Base-by-base conservation (phyloP, 2,888 invertebrate genomes). In the Pandemis cinnamomeana region DNA sequence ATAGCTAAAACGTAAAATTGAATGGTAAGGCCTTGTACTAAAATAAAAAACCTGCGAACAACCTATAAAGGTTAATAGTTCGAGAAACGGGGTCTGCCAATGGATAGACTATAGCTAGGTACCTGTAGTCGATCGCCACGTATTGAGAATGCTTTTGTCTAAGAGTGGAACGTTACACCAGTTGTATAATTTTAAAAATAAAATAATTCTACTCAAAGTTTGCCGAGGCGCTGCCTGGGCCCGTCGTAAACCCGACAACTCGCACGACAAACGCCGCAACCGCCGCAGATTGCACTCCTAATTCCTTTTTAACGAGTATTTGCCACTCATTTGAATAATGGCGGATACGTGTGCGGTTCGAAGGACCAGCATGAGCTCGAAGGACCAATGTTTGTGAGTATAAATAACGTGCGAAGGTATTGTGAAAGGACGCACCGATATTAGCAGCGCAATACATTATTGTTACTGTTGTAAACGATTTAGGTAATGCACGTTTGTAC, bases 301-400 rank as follows among this genome's bases (percentile, higher is more conserved):
- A 63, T 63, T 63, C 44, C 41, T 63, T 63, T 63, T 63, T 63
- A 63, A 63, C 63, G 63, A 63, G 63, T 63, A 63, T 44, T 42
- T 63, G 15, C 44, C 61, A 20, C 61, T 63, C 44, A 63, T 63
- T 44, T 63, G 63, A 63, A 63, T 63, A 63, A 63, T 63, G 44
- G 41, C 61, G n/a, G 61, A n/a, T 42, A 61, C 61, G 61, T 44
- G 63, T 44, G 63, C 44, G 63, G 44, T 27, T n/a, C 63, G 63
- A 44, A 63, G 44, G 63, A 63, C 63, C 63, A 63, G 41, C 41
- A n/a, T 61, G 61, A 27, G 58, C 58, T 27, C 10, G 58, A 27
- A 58, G 58, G 58, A 27, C 58, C 27, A 58, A 27, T 27, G 27
- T 27, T 27, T 58, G 55, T 8, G 20, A 0, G 0, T 20, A 20